Evolutionary conservation across 2,797 vertebrate genomes (phyloP).

Genomic region (Steatocranus sp.): DNA sequence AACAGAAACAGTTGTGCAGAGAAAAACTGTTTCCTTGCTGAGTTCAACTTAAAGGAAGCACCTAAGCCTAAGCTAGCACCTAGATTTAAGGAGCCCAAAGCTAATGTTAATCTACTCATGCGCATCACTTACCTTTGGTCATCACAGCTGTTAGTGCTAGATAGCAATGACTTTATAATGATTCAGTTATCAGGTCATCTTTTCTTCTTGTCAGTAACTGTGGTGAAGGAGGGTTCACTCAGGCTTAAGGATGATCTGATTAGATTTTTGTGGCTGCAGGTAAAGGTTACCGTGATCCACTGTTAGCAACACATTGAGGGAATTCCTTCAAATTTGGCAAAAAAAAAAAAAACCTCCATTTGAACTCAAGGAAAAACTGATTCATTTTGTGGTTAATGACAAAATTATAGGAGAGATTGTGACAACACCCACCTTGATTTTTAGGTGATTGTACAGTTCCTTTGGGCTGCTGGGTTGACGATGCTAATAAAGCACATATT

Average conservation of each 20-base stretch:
- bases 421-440: not conserved
- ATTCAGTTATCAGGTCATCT: not conserved
- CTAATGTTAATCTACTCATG: not conserved
- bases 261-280: not conserved
- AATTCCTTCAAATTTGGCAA: not conserved
- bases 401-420: not conserved
- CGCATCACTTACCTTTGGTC: not conserved
- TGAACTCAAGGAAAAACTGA: not conserved
- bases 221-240: not conserved
- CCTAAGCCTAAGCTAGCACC: not conserved
- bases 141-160: not conserved
- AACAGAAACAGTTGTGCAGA: not conserved
- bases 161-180: not conserved
- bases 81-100: not conserved
- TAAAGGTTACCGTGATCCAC: not conserved
- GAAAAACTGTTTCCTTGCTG: not conserved
- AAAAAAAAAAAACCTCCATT: rapidly evolving
- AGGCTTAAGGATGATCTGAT: not conserved
- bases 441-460: not conserved
- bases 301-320: not conserved
- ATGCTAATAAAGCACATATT: not conserved
- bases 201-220: not conserved
- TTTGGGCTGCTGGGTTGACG: not conserved
- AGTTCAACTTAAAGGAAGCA: not conserved
- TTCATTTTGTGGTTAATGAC: not conserved